These are phyloP conservation scores for Papilio demoleus DNA, from an alignment of 2,888 invertebrate genomes.

Conservation along the genomic window DNA sequence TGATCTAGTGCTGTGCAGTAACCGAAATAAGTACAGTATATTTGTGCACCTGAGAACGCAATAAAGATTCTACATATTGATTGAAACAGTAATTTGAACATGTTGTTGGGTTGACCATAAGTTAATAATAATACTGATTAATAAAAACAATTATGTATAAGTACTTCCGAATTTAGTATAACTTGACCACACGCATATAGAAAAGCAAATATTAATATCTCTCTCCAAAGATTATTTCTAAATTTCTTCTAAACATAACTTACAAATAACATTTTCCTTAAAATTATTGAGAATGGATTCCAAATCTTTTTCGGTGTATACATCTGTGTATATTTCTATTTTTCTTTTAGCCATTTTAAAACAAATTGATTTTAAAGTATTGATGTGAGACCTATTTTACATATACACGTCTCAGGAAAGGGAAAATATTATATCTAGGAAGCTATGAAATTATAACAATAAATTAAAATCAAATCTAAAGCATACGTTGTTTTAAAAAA, in stretches of 20 bases:
- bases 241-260: constrained; percentile 50
- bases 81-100: too few species aligned
- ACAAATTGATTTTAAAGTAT: neutral
- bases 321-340: constrained; percentile 64
- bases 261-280: constrained; percentile 65
- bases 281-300: constrained; percentile 56
- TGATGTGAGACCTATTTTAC: neutral
- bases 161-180: too few species aligned
- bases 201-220: too few species aligned
- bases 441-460: too few species aligned
- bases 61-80: too few species aligned
- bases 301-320: constrained; percentile 68
- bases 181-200: too few species aligned
- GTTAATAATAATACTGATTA: too few species aligned
- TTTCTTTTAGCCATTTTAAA: constrained; percentile 59
- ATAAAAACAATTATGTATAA: too few species aligned
- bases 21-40: constrained; percentile 64
- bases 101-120: too few species aligned
- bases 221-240: too few species aligned
- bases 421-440: constrained; percentile 23
- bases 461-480: too few species aligned
- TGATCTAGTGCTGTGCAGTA: constrained; percentile 65
- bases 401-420: neutral
- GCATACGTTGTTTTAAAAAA: too few species aligned
- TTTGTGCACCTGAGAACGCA: constrained; percentile 67